phyloP scores from a whole-genome alignment of 2,113 vertebrate species.

The Gobius niger region DNA sequence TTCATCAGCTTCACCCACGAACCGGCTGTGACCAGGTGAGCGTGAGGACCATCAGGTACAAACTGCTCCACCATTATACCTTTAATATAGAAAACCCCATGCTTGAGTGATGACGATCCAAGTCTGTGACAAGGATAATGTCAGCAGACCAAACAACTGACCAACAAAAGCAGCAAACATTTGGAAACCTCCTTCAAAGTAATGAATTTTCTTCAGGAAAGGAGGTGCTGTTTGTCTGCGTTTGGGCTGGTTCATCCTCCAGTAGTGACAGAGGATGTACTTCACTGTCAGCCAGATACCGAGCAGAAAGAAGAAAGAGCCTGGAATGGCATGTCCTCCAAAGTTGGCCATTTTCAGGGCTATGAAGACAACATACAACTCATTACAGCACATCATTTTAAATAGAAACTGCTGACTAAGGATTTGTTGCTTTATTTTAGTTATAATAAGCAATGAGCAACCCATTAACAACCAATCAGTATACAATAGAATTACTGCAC shows the following conservation, averaged over 20 bases:
- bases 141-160: slow-evolving; percentile 66
- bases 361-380: slow-evolving; percentile 34
- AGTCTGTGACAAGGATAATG: not conserved
- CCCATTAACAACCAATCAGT: too few relatives aligned
- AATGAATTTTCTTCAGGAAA: slow-evolving; percentile 75
- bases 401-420: not conserved
- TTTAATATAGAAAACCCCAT: slow-evolving; percentile 44
- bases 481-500: too few relatives aligned
- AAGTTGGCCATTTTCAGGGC: slow-evolving; percentile 88
- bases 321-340: slow-evolving; percentile 92
- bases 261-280: slow-evolving; percentile 76
- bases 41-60: slow-evolving; percentile 88
- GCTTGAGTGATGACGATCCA: not conserved
- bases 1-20: slow-evolving; percentile 95
- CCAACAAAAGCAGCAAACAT: slow-evolving; percentile 81
- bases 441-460: too few relatives aligned
- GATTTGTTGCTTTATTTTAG: not conserved
- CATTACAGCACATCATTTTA: not conserved
- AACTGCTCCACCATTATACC: slow-evolving; percentile 96
- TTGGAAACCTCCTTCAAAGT: slow-evolving; percentile 81
- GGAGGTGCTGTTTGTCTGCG: slow-evolving; percentile 42
- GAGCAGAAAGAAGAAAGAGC: slow-evolving; percentile 87
- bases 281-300: slow-evolving; percentile 93
- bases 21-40: slow-evolving; percentile 64
- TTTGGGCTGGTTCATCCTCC: slow-evolving; percentile 62